Conservation (phyloP, 2,113 vertebrate genomes). For the Crotophaga sulcirostris region DNA sequence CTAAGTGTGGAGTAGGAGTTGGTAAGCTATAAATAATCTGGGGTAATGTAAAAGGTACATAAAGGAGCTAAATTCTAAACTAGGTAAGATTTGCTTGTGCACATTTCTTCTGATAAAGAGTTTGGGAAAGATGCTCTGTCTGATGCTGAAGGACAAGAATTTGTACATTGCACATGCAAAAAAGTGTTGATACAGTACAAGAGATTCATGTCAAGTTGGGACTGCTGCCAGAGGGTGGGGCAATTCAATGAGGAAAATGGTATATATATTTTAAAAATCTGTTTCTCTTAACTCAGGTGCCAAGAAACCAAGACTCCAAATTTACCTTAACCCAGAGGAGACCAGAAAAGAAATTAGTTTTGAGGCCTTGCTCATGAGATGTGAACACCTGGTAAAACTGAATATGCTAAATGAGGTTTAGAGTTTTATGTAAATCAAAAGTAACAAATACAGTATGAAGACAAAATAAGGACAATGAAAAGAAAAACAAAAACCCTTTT, state of each 20-base stretch:
- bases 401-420: background rate
- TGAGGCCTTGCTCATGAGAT: background rate
- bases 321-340: background rate
- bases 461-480: background rate
- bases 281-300: background rate
- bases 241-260: background rate
- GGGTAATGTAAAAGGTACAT: background rate
- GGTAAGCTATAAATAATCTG: constrained; percentile 1
- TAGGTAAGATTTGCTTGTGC: background rate
- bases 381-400: background rate
- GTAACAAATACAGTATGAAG: background rate
- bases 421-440: background rate
- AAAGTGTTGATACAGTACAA: background rate
- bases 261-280: background rate
- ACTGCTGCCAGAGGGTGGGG: background rate
- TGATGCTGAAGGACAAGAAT: background rate
- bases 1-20: background rate
- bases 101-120: background rate
- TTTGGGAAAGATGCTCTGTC: background rate
- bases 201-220: background rate
- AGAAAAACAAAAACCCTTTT: background rate
- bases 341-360: background rate
- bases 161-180: background rate
- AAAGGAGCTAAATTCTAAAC: background rate
- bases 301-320: background rate